Evolutionary conservation across 2,113 vertebrate species (phyloP), one percentile per base, ranked within the genome.

Genomic region (Siniperca knerii): DNA sequence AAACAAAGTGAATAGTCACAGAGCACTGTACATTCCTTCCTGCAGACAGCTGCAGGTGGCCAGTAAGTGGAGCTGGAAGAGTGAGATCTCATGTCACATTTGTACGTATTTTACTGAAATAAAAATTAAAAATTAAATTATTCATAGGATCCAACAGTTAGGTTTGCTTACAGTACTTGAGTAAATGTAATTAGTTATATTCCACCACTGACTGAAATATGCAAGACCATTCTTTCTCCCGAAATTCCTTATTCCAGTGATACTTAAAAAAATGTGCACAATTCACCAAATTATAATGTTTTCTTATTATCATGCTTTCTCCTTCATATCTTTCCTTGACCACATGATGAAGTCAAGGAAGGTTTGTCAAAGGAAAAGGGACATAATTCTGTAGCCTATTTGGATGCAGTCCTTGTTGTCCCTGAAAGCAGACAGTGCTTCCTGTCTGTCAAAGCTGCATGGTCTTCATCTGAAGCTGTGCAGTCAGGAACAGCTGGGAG

Each of bases 11-110:
- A 75, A 71, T 20, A 18, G 73, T 77, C 55, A 52, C 23, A 7
- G 12, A 76, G 29, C 55, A 65, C 60, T 42, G 72, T 44, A 66
- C 72, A 85, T 58, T 85, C 64, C 77, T 71, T 58, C 40, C 64
- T 50, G 25, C 68, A 78, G 66, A 83, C 75, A 78, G 82, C 75
- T 84, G 75, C 75, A 42, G 35, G 7, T 65, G 58, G 16, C 64
- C 1, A 54, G 44, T 10, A 25, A 35, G 73, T 5, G 2, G 40
- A 74, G 72, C 57, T 33, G 42, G 23, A 33, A 15, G 35, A 15
- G 0, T 9, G 23, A 64, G 46, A 37, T 16, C 66, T 23, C 55
- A 20, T 13, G 8, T 12, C 42, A 40, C 67, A 48, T 21, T 18
- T 25, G 7, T 11, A 60, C 2, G 1, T 37, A 3, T 65, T 44